Base-by-base conservation (phyloP, 2,888 invertebrate genomes). In the Cheilosia soror region DNA sequence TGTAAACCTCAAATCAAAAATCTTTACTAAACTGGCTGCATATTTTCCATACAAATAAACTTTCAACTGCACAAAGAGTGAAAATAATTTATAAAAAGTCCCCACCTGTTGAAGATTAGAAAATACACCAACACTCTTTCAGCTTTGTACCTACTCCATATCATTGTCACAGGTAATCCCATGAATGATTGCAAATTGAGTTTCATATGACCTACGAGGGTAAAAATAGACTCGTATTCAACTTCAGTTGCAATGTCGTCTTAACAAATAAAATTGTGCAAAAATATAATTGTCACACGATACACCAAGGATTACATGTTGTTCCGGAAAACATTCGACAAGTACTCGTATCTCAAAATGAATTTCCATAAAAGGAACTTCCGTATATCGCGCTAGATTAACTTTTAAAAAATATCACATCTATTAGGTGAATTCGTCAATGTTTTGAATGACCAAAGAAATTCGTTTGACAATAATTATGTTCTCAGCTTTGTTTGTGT, bases 271-370 rank as follows among this genome's bases (percentile, higher is more conserved):
- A 13, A n/a, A 20, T 31, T 42, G 20, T 7, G 29, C 15, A 47
- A 15, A 47, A 47, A 47, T 2, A 68, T 42, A n/a, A 40, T 15
- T 75, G 69, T 33, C 33, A 60, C 51, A 77, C 49, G 11, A 65
- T 27, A 51, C 29, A 47, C 15, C 78, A 73, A 73, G 79, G 65
- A 66, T 75, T 31, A 55, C 80, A 51, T 13, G 51, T n/a, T 27
- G 42, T 33, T 53, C 29, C 58, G 44, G 49, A 0, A 31, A 33
- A 20, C 13, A 9, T 58, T 13, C 31, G 11, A 20, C 49, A 37
- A 20, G 20, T 20, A 20, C 20, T 20, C 20, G 20, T 11, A 47
- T 20, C 53, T 51, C 9, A 44, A 33, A 33, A 0, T 37, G 37
- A 49, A 55, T 20, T 53, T 42, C 66, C 60, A 55, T 42, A 80